These are phyloP conservation scores for Cryptus armator DNA, from an alignment of 2,888 invertebrate species.

Conservation along the genomic window DNA sequence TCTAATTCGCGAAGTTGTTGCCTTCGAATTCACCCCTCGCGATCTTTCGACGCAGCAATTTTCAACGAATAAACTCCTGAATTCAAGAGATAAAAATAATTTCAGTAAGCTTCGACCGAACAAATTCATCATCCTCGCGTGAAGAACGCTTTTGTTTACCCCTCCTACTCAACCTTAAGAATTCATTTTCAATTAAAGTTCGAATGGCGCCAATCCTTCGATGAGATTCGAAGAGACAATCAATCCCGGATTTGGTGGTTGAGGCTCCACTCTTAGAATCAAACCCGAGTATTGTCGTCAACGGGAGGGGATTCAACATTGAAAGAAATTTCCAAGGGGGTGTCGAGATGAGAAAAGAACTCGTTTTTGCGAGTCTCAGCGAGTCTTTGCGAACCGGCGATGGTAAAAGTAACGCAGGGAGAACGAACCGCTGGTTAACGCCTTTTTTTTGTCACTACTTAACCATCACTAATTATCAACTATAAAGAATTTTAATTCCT, in stretches of 20 bases:
- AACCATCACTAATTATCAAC: constrained; percentile 76
- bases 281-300: constrained; percentile 51
- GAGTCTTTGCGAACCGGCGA: background rate
- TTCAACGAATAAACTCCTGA: constrained; percentile 66
- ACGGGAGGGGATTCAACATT: constrained; percentile 3
- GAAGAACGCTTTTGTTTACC: constrained; percentile 70
- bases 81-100: constrained; percentile 77
- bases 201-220: constrained; percentile 60
- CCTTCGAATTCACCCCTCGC: constrained; percentile 12
- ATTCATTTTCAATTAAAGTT: constrained; percentile 75
- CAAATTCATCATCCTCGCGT: constrained; percentile 63
- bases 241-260: constrained; percentile 69
- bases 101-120: constrained; percentile 63
- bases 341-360: constrained; percentile 36
- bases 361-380: constrained; percentile 18
- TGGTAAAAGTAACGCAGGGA: background rate
- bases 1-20: constrained; percentile 6
- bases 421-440: background rate
- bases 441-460: constrained; percentile 46
- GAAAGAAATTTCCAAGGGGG: constrained; percentile 17
- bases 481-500: constrained; percentile 79
- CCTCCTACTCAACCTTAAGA: constrained; percentile 59
- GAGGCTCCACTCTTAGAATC: constrained; percentile 46
- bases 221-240: constrained; percentile 63
- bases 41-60: constrained; percentile 41